These are phyloP conservation scores for Enteromius paludinosus DNA, from an alignment of 2,797 vertebrate genomes.

Conservation along the genomic window DNA sequence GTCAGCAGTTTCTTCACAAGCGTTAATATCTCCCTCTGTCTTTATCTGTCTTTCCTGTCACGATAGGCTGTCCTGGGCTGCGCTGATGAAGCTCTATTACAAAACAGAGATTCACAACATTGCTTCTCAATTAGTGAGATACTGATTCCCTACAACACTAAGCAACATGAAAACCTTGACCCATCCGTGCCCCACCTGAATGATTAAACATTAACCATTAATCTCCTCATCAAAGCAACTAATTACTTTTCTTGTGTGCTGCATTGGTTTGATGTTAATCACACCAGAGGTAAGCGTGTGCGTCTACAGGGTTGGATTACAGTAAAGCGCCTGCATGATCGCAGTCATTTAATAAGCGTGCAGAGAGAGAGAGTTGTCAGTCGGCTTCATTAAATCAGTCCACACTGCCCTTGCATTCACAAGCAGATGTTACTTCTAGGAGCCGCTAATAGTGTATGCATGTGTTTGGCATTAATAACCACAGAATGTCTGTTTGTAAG, in stretches of 20 bases:
- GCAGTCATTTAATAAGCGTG: constrained; percentile 56
- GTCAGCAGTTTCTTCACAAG: constrained; percentile 38
- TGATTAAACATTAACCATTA: constrained; percentile 65
- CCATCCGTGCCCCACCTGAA: constrained; percentile 2
- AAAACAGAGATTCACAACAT: constrained; percentile 53
- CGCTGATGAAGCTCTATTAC: constrained; percentile 69
- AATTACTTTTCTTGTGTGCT: constrained; percentile 55
- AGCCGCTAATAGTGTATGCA: neutral
- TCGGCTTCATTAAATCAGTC: constrained; percentile 66
- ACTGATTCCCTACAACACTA: constrained; percentile 54
- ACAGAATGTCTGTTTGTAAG: neutral
- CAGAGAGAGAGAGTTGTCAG: constrained; percentile 37
- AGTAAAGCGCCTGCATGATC: constrained; percentile 37
- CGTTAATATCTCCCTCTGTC: constrained; percentile 6
- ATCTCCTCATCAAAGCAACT: constrained; percentile 53
- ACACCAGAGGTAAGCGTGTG: constrained; percentile 19
- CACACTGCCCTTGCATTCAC: constrained; percentile 54
- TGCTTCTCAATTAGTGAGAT: constrained; percentile 68
- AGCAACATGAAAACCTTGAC: constrained; percentile 58
- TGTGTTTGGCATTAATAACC: constrained; percentile 4
- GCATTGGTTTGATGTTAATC: constrained; percentile 50
- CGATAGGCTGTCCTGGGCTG: constrained; percentile 36
- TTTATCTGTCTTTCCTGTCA: neutral
- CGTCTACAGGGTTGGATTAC: constrained; percentile 1
- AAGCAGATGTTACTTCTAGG: constrained; percentile 40